A percentile compares a stretch with the other conserved stretches of the same genome.
phyloP scores from a whole-genome alignment of 2,797 vertebrate species.

The Myoxocephalus aenaeus region DNA sequence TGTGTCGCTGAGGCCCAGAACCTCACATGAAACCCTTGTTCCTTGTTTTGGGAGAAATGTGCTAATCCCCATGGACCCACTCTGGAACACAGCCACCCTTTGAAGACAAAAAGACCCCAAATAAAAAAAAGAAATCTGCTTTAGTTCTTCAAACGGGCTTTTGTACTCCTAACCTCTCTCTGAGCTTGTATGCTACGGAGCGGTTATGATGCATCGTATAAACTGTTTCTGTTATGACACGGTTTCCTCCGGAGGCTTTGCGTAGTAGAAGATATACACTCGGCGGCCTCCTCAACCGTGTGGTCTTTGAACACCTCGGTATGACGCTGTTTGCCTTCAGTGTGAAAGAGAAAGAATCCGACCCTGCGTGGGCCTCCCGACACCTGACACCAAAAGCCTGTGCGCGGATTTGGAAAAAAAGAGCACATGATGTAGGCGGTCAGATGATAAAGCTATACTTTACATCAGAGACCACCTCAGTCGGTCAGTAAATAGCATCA shows the following conservation, averaged over 20 bases:
- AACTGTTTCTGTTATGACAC: conserved; percentile 41
- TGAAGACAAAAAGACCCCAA: conserved; percentile 60
- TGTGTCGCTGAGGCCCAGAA: conserved; percentile 51
- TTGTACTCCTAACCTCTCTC: conserved; percentile 59
- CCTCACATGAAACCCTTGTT: conserved; percentile 71
- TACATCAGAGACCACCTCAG: conserved; percentile 63
- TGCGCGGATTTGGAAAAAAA: conserved; percentile 62
- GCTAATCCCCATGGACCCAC: conserved; percentile 70
- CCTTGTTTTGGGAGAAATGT: conserved; percentile 75
- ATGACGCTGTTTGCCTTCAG: conserved; percentile 30
- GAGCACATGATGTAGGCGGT: conserved; percentile 68
- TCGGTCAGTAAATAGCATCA: conserved; percentile 54
- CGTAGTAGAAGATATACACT: conserved; percentile 36
- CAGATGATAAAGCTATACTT: conserved; percentile 69
- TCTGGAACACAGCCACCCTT: conserved; percentile 55
- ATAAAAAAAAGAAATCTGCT: conserved; percentile 45
- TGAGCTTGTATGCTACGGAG: conserved; percentile 53
- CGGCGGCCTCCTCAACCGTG: conserved; percentile 5
- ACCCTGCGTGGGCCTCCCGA: conserved; percentile 67
- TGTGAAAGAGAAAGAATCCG: conserved; percentile 38
- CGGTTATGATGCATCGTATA: conserved; percentile 58
- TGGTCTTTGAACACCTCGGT: conserved; percentile 48
- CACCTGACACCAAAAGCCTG: conserved; percentile 62
- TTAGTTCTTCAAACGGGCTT: conserved; percentile 73
- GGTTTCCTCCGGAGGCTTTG: conserved; percentile 63